A percentile compares a stretch with the other conserved stretches of the same genome.
Conservation (phyloP, 2,797 vertebrate species). For the Geotria australis region DNA sequence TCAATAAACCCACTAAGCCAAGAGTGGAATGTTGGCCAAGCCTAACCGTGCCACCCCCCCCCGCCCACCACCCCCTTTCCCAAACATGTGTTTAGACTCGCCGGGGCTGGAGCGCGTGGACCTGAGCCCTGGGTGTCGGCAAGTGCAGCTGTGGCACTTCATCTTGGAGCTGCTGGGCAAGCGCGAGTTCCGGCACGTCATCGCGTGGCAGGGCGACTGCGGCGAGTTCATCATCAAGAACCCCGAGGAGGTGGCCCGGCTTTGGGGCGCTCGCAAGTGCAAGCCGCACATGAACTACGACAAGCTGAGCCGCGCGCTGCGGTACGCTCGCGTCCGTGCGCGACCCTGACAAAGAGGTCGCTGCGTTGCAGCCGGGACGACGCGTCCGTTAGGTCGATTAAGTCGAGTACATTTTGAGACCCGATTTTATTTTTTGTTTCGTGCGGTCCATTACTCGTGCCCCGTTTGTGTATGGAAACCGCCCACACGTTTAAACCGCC, state of each 20-base stretch:
- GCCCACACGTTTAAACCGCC: too few species aligned
- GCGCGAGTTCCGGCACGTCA: conserved; percentile 58
- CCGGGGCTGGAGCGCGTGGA: conserved; percentile 6
- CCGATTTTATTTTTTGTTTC: too few species aligned
- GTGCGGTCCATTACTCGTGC: too few species aligned
- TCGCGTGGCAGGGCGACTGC: conserved; percentile 73
- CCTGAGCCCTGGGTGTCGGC: conserved; percentile 56
- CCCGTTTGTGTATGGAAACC: too few species aligned
- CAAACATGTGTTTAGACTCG: too few species aligned
- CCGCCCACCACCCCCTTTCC: too few species aligned
- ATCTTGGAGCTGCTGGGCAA: conserved; percentile 68
- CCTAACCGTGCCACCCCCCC: too few species aligned
- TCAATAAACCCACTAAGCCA: too few species aligned
- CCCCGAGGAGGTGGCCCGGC: conserved; percentile 57
- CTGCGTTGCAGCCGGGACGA: conserved; percentile 5
- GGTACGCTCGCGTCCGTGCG: conserved; percentile 10
- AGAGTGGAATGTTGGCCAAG: too few species aligned
- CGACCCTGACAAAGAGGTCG: conserved; percentile 1
- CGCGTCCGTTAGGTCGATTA: conserved; percentile 4
- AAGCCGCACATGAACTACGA: conserved; percentile 93
- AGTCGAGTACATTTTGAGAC: not conserved
- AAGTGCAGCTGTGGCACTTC: conserved; percentile 85
- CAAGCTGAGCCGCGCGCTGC: conserved; percentile 56
- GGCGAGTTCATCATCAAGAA: conserved; percentile 85
- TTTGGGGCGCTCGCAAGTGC: conserved; percentile 68